Percentiles rank a stretch among this genome's conserved stretches.
Evolutionary conservation across 2,888 invertebrate species (phyloP).

Genomic region (Choristoneura rosaceana): DNA sequence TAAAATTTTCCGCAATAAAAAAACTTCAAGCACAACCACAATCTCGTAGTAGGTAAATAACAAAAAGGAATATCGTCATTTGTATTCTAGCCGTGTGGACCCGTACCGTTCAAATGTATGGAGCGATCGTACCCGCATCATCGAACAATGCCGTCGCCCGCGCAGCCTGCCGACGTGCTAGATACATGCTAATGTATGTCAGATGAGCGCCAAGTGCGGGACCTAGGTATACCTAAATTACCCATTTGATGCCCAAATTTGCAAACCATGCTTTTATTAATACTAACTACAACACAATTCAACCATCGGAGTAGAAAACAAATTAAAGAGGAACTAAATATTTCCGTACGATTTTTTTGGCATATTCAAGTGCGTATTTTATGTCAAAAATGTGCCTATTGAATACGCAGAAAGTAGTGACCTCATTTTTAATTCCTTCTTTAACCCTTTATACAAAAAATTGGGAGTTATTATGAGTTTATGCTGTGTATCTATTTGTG

Average conservation of each 20-base stretch:
- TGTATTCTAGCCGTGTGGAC: slow-evolving; percentile 67
- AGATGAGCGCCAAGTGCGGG: slow-evolving; percentile 42
- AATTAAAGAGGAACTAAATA: too few relatives aligned
- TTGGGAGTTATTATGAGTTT: too few relatives aligned
- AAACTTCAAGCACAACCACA: too few relatives aligned
- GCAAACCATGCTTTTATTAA: neutral
- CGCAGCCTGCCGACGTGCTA: slow-evolving; percentile 71
- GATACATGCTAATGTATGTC: slow-evolving; percentile 76
- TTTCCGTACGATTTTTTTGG: too few relatives aligned
- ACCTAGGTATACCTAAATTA: neutral
- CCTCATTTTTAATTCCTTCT: too few relatives aligned
- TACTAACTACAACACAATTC: neutral
- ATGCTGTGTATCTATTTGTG: too few relatives aligned
- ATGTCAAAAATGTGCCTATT: too few relatives aligned
- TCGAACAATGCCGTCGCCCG: slow-evolving; percentile 68
- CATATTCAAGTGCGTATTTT: too few relatives aligned
- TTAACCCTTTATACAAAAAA: too few relatives aligned
- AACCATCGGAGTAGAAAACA: too few relatives aligned
- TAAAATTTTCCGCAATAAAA: too few relatives aligned
- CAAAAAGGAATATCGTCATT: slow-evolving; percentile 62
- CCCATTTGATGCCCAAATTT: neutral
- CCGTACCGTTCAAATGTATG: slow-evolving; percentile 60
- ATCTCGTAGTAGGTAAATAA: neutral
- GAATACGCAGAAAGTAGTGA: too few relatives aligned
- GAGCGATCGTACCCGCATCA: slow-evolving; percentile 73